Evolutionary conservation across 2,888 invertebrate species (phyloP), one percentile per base, ranked within the genome.

Genomic region (Monopis laevigella): DNA sequence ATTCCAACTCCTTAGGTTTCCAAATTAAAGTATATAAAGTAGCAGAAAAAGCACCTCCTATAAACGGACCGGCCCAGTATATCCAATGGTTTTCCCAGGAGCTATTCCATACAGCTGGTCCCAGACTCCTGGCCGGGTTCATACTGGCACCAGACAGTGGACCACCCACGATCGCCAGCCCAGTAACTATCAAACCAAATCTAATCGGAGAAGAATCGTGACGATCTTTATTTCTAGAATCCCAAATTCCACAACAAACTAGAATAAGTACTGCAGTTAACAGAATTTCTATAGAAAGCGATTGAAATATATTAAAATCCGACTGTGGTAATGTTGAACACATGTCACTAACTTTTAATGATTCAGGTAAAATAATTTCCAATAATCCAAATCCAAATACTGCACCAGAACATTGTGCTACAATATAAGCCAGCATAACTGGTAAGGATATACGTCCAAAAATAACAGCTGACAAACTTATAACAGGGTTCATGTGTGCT

Each of bases 401-500:
- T 3, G 85, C 88, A 4, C 92, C 92, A 8, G 85, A 51, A 49
- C 86, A 75, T 64, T 93, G 89, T 2, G 82, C 87, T 1, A 86
- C 54, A 1, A 87, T 50, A 55, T 90, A 92, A 7, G 85, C 59
- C 0, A 83, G 58, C 0, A 84, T 87, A 43, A 87, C 73, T 36
- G 81, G 61, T 1, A 84, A 58, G 2, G 84, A 75, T 21, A 84
- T 72, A 13, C 71, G 61, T 0, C 86, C 86, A 54, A 84, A 77
- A 27, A 88, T 59, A 1, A 86, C 71, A 0, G 89, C 84, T 0
- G 86, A 86, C 3, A 89, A 58, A 0, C 90, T 89, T 2, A 92
- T 88, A 0, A 87, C 84, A 0, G 92, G 92, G 65, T 92, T 92
- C 55, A 92, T 70, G 56, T 89, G 90, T 0, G 89, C 88, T 16